Conservation (phyloP, 2,797 vertebrate species). For the Diplodus puntazzo region DNA sequence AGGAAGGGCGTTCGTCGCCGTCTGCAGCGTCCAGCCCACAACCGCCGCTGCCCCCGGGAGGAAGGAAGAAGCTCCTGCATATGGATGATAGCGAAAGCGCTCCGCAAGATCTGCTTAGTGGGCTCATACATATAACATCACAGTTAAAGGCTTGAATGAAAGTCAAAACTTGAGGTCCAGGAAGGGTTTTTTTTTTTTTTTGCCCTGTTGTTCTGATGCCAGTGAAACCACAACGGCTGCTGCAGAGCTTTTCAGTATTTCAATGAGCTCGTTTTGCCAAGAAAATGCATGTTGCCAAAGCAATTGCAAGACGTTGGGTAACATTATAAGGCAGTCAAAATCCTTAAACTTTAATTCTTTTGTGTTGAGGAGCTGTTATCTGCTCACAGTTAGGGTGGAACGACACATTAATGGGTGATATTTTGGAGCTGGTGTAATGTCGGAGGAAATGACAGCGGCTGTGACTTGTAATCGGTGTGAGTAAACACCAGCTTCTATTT, state of each 20-base stretch:
- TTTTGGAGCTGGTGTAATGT: not conserved
- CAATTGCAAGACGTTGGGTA: conserved; percentile 11
- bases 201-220: conserved; percentile 28
- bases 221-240: conserved; percentile 33
- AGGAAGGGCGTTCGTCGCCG: conserved; percentile 44
- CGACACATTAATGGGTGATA: too few relatives aligned
- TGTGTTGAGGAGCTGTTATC: not conserved
- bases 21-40: conserved; percentile 49
- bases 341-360: not conserved
- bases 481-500: conserved; percentile 10
- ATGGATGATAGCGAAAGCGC: conserved; percentile 62
- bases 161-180: conserved; percentile 33
- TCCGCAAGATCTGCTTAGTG: conserved; percentile 34
- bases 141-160: conserved; percentile 36
- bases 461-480: not conserved
- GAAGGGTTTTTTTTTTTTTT: conserved; percentile 6
- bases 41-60: conserved; percentile 47
- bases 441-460: not conserved
- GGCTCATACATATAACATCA: conserved; percentile 67
- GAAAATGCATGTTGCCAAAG: conserved; percentile 12
- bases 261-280: conserved; percentile 28
- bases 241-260: conserved; percentile 27
- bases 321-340: conserved; percentile 8
- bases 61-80: conserved; percentile 73
- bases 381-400: not conserved